These are phyloP conservation scores for Monomorium pharaonis DNA, from an alignment of 1,140 invertebrate species.

Conservation along the genomic window DNA sequence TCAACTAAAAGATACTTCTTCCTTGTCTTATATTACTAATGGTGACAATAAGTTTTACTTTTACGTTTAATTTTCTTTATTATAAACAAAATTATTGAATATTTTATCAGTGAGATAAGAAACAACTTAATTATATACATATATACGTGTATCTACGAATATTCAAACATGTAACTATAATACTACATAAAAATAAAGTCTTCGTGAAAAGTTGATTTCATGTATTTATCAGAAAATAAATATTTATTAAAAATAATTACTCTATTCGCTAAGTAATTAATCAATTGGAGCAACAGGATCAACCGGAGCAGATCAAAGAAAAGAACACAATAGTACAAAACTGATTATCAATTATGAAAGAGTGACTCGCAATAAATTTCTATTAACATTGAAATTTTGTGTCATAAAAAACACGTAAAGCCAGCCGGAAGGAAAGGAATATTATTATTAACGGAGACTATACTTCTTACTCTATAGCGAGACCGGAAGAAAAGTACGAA, in stretches of 20 bases:
- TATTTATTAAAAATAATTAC: not conserved
- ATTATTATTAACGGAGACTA: slow-evolving; percentile 18
- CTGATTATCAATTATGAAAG: not conserved
- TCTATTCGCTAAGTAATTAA: not conserved
- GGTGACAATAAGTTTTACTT: no score
- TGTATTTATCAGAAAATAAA: not conserved
- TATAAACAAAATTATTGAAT: no score
- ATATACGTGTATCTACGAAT: not conserved
- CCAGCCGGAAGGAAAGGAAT: not conserved
- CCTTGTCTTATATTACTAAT: no score
- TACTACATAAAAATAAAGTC: no score
- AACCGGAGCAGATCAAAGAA: not conserved
- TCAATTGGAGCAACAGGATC: no score
- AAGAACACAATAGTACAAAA: not conserved
- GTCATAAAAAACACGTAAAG: not conserved
- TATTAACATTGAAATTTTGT: not conserved
- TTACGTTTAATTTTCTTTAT: no score
- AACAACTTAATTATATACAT: not conserved
- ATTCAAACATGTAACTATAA: not conserved
- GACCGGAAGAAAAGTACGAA: not conserved
- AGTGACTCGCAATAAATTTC: not conserved
- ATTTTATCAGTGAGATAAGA: no score
- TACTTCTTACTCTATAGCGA: not conserved
- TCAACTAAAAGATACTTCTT: no score
- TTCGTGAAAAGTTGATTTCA: not conserved